phyloP scores from a whole-genome alignment of 2,113 vertebrate genomes.

The Misgurnus mizolepis region DNA sequence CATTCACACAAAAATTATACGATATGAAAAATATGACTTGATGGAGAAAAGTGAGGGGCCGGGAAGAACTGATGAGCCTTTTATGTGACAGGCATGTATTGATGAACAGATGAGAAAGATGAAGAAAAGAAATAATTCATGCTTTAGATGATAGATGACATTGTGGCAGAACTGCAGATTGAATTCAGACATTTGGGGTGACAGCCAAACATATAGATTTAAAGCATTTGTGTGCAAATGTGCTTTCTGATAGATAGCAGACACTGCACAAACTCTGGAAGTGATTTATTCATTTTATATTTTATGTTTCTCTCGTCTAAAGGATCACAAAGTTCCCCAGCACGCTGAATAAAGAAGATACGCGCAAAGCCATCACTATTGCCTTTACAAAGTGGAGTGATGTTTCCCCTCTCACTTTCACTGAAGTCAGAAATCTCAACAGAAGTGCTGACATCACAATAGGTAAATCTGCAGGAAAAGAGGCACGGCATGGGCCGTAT shows the following conservation, averaged over 20 bases:
- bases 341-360: constrained; percentile 77
- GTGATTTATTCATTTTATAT: not conserved
- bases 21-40: no score
- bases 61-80: not conserved
- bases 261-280: not conserved
- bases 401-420: constrained; percentile 78
- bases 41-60: not conserved
- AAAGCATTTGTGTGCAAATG: not conserved
- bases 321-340: constrained; percentile 78
- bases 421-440: constrained; percentile 61
- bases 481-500: not conserved
- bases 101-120: not conserved
- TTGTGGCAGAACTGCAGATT: constrained; percentile 11
- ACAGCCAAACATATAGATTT: not conserved
- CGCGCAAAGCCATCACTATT: constrained; percentile 74
- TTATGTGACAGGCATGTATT: not conserved
- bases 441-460: constrained; percentile 74
- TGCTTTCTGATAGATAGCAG: constrained; percentile 30
- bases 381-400: constrained; percentile 83
- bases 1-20: not conserved
- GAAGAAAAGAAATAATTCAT: not conserved
- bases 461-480: constrained; percentile 61
- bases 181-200: constrained; percentile 1
- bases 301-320: not conserved
- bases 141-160: constrained; percentile 10